phyloP scores from a whole-genome alignment of 2,888 invertebrate genomes.

The Agriotes lineatus region DNA sequence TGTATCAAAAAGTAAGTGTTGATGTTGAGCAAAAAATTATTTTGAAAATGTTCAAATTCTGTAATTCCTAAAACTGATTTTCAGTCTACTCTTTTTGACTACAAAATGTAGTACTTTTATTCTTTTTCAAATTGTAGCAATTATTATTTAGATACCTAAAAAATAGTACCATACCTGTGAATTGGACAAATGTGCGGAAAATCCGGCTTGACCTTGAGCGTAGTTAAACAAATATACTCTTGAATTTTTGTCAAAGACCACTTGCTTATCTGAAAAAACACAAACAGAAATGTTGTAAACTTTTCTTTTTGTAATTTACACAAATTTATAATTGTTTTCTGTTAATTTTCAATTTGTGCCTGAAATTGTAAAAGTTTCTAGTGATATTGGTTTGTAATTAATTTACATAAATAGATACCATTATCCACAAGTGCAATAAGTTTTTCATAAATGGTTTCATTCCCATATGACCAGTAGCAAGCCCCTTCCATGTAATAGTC shows the following conservation, averaged over 20 bases:
- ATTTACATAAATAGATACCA: slow-evolving; percentile 45
- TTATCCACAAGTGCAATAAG: slow-evolving; percentile 49
- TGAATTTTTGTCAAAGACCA: slow-evolving; percentile 11
- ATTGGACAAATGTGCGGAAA: slow-evolving; percentile 67
- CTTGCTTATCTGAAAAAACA: slow-evolving; percentile 12
- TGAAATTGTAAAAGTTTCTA: too few relatives aligned
- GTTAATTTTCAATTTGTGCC: too few relatives aligned
- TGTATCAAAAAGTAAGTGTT: too few relatives aligned
- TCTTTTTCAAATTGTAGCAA: neutral
- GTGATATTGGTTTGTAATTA: too few relatives aligned
- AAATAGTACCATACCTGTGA: slow-evolving; percentile 49
- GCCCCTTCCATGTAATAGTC: slow-evolving; percentile 58
- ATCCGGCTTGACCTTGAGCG: slow-evolving; percentile 69
- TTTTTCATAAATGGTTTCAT: slow-evolving; percentile 45
- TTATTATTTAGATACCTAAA: neutral
- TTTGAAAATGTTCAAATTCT: too few relatives aligned
- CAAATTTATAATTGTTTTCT: too few relatives aligned
- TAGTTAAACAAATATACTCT: slow-evolving; percentile 62
- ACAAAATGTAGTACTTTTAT: neutral
- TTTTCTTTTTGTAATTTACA: too few relatives aligned
- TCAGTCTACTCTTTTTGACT: too few relatives aligned
- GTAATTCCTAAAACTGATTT: too few relatives aligned
- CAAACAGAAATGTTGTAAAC: too few relatives aligned
- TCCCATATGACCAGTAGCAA: slow-evolving; percentile 58
- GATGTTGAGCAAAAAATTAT: too few relatives aligned